A percentile compares a stretch with the other conserved stretches of the same genome.
Evolutionary conservation across 2,797 vertebrate species (phyloP).

Genomic region (Leptatherina wallacei): DNA sequence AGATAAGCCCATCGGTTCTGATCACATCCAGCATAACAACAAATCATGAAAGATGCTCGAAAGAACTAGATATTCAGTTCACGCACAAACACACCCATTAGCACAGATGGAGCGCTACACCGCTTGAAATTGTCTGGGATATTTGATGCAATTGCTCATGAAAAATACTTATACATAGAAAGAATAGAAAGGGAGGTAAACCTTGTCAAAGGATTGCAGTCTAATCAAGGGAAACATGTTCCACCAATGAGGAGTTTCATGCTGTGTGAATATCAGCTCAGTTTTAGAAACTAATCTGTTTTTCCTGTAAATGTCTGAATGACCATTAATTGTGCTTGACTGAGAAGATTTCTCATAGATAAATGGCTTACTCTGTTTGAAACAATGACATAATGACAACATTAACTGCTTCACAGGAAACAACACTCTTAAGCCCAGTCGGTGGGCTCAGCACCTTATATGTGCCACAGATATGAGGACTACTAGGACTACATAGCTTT

Average conservation of each 20-base stretch:
- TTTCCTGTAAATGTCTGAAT: conserved; percentile 38
- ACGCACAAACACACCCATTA: not conserved
- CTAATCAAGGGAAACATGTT: conserved; percentile 39
- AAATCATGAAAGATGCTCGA: not conserved
- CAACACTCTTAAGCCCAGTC: conserved; percentile 5
- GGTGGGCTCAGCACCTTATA: conserved; percentile 26
- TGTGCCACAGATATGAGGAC: conserved; percentile 22
- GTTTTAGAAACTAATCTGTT: conserved; percentile 38
- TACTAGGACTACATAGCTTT: not conserved
- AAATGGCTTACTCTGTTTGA: conserved; percentile 33
- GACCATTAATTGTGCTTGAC: conserved; percentile 47
- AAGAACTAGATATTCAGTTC: not conserved
- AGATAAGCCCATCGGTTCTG: not conserved
- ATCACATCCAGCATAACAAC: not conserved
- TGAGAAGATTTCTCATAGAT: conserved; percentile 30
- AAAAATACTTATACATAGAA: not conserved
- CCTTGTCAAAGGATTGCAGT: conserved; percentile 27
- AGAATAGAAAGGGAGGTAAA: conserved; percentile 13
- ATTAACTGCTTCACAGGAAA: conserved; percentile 41
- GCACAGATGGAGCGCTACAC: not conserved
- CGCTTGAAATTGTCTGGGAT: not conserved
- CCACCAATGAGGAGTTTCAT: conserved; percentile 24
- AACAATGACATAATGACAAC: conserved; percentile 35
- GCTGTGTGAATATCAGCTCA: conserved; percentile 24
- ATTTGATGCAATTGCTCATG: not conserved